Percentiles rank a stretch among this genome's conserved stretches.
Conservation (phyloP, 2,888 invertebrate species). For the Suillia variegata region DNA sequence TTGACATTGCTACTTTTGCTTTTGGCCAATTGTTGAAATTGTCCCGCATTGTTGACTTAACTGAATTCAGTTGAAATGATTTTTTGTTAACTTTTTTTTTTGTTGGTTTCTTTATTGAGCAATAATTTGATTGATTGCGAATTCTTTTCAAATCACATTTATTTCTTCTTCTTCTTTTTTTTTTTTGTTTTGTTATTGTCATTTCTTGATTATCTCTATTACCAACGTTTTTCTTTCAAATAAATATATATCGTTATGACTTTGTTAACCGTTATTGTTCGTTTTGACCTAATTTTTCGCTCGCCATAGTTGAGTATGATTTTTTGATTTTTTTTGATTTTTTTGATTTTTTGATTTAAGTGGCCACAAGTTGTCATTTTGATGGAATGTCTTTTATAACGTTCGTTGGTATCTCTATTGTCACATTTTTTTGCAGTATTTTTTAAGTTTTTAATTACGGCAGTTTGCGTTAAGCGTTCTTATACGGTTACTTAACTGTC, state of each 20-base stretch:
- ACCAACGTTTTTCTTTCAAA: too few species aligned
- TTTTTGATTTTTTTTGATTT: too few species aligned
- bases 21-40: not conserved
- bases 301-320: not conserved
- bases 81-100: constrained; percentile 5
- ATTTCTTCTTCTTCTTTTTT: constrained; percentile 9
- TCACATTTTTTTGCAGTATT: not conserved
- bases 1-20: not conserved
- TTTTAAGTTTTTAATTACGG: not conserved
- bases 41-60: constrained; percentile 4
- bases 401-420: not conserved
- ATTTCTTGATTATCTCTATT: too few species aligned
- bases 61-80: not conserved
- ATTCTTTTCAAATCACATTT: not conserved
- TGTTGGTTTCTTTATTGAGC: too few species aligned
- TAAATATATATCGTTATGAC: not conserved
- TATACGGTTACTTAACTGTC: constrained; percentile 8
- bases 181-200: too few species aligned
- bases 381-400: constrained; percentile 10
- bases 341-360: constrained; percentile 4
- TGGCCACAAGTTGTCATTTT: constrained; percentile 7
- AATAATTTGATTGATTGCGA: constrained; percentile 21
- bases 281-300: constrained; percentile 15
- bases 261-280: constrained; percentile 5
- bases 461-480: not conserved